Percentiles rank a stretch among this genome's conserved stretches.
These are phyloP conservation scores for Piaya cayana DNA, from an alignment of 2,113 vertebrate genomes.

Conservation along the genomic window DNA sequence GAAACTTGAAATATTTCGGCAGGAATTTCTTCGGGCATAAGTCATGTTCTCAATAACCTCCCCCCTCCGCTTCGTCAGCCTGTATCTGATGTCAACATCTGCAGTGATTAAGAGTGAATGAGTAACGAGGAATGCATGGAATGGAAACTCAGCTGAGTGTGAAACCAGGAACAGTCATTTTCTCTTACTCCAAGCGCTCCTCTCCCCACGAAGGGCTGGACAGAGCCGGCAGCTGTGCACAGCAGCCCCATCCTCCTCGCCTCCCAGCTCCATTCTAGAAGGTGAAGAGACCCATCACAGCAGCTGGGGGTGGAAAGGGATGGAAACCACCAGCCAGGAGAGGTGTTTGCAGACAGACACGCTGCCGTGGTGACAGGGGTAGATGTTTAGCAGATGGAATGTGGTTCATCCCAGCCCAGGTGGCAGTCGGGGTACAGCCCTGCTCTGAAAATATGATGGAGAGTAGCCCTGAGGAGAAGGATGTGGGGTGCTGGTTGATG, in stretches of 20 bases:
- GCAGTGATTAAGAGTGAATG: neutral
- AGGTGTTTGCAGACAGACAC: neutral
- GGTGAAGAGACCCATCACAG: neutral
- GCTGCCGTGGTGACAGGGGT: neutral
- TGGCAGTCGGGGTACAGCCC: neutral
- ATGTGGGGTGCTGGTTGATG: too few relatives aligned
- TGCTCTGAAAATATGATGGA: too few relatives aligned
- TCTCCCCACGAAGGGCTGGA: neutral
- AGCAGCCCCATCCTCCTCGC: neutral
- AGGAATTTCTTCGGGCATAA: neutral
- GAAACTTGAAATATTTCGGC: neutral
- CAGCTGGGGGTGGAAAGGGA: neutral
- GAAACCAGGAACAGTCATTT: neutral
- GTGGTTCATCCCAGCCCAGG: neutral
- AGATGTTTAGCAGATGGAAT: neutral
- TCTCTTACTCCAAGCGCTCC: rapidly evolving
- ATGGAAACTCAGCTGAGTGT: conserved; percentile 33
- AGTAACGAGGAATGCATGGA: neutral
- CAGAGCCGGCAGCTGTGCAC: rapidly evolving
- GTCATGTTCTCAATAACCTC: neutral
- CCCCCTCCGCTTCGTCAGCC: neutral
- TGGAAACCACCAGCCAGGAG: neutral
- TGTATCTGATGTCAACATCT: neutral
- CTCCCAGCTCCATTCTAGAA: neutral
- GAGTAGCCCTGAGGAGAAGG: too few relatives aligned